phyloP scores from a whole-genome alignment of 2,888 invertebrate genomes.

The Fabriciana adippe region DNA sequence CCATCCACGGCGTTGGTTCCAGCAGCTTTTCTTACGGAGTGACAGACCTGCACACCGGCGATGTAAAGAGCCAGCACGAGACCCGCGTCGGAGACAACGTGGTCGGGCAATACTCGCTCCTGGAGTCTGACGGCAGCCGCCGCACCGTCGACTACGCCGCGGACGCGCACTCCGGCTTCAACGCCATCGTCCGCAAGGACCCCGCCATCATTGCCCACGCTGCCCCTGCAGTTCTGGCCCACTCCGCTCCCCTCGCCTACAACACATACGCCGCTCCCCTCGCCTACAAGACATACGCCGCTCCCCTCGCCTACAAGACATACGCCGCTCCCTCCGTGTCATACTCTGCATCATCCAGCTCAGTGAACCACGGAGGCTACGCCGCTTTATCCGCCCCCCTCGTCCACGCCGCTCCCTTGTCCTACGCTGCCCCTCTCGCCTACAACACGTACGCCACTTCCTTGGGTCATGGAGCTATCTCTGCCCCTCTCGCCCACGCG shows the following conservation, averaged over 20 bases:
- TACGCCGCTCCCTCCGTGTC: conserved; percentile 39
- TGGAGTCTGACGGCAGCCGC: conserved; percentile 77
- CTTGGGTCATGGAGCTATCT: conserved; percentile 41
- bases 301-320: conserved; percentile 35
- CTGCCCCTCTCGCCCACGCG: conserved; percentile 42
- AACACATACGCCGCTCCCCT: conserved; percentile 38
- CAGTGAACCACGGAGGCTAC: conserved; percentile 47
- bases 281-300: conserved; percentile 40
- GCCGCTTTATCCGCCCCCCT: conserved; percentile 23
- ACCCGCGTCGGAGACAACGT: conserved; percentile 74
- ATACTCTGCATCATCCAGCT: conserved; percentile 46
- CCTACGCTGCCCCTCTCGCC: conserved; percentile 39
- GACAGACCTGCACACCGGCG: conserved; percentile 76
- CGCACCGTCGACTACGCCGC: conserved; percentile 80
- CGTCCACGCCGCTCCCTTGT: conserved; percentile 38
- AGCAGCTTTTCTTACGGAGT: conserved; percentile 78
- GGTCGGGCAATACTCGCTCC: conserved; percentile 74
- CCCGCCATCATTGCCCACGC: conserved; percentile 51
- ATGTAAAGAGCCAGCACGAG: conserved; percentile 76
- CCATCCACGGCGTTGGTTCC: conserved; percentile 58
- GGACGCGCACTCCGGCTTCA: conserved; percentile 75
- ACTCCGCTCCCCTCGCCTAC: conserved; percentile 29
- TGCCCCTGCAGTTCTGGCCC: conserved; percentile 45
- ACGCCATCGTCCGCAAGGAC: conserved; percentile 79
- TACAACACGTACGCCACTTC: conserved; percentile 38